Base-by-base conservation (phyloP, 2,797 vertebrate genomes). In the Pteropus rufus region DNA sequence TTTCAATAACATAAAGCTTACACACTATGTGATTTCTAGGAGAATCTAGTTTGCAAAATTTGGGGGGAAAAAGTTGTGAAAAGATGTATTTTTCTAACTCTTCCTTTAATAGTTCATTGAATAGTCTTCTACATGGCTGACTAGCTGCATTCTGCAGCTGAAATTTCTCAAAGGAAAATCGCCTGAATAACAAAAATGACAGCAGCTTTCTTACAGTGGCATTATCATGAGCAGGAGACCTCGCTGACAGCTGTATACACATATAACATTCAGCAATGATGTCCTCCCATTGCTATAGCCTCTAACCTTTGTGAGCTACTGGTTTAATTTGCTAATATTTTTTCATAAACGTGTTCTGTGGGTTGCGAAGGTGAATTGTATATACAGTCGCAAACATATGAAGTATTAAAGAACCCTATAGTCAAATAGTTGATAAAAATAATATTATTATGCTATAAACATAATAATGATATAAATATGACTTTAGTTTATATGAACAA, bases 91-190 rank as follows among this genome's bases (percentile, higher is more conserved):
- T 67, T 81, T 54, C 39, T 49, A 39, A 60, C 41, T 70, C 36
- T 85, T 76, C 19, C 31, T 41, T 81, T 73, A 77, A 67, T 49
- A 93, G 41, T 72, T 85, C 26, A 64, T 52, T 19, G 3, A 89
- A 24, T 58, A 76, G 44, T 23, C 34, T 84, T 65, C 36, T 72
- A 36, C 12, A 24, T 49, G 81, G 67, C 23, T 93, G 64, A 72
- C 10, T 52, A 64, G 62, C 36, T 75, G 14, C 8, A 29, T 75
- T 70, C 16, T 89, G 44, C 21, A 70, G 65, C 85, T 69, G 49
- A 56, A 93, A 86, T 87, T 95, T 81, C 14, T 93, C 94, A 31
- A 4, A 4, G 19, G 52, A 91, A 52, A 95, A n/a, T 19, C 79
- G 5, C n/a, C 3, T 72, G 31, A 58, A 14, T 31, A 87, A 64